Evolutionary conservation across 2,113 vertebrate genomes (phyloP).

Genomic region (Macaca nemestrina): DNA sequence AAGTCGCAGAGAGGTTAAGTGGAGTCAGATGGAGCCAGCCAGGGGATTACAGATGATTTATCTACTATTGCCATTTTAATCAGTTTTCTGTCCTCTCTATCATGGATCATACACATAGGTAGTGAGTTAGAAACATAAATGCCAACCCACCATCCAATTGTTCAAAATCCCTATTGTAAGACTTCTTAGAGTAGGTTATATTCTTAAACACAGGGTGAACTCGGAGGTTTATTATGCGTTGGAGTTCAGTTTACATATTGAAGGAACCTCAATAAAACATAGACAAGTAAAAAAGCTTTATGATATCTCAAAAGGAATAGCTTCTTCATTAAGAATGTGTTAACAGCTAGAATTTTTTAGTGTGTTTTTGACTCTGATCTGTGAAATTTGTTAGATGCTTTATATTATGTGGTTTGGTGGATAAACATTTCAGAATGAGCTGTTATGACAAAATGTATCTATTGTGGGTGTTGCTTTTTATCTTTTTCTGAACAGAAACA

Average conservation of each 20-base stretch:
- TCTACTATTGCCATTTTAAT: not conserved
- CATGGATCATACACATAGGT: not conserved
- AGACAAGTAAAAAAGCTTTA: not conserved
- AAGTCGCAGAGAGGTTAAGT: not conserved
- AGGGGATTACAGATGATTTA: not conserved
- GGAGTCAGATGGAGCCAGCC: not conserved
- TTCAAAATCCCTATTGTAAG: not conserved
- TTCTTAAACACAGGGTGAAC: not conserved
- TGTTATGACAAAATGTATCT: slow-evolving; percentile 20
- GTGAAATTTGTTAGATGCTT: not conserved
- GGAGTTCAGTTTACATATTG: not conserved
- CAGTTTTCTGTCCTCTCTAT: not conserved
- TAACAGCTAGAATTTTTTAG: not conserved
- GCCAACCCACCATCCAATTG: not conserved
- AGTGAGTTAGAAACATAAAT: slow-evolving; percentile 4
- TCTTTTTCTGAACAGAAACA: slow-evolving; percentile 20
- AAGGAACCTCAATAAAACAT: not conserved
- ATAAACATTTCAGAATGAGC: not conserved
- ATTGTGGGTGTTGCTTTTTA: not conserved
- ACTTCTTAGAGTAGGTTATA: not conserved
- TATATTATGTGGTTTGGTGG: not conserved
- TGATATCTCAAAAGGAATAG: not conserved
- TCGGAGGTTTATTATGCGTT: not conserved
- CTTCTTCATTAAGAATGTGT: not conserved
- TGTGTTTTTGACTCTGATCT: not conserved